Base-by-base conservation (phyloP, 2,113 vertebrate species). In the Hystrix cristata region DNA sequence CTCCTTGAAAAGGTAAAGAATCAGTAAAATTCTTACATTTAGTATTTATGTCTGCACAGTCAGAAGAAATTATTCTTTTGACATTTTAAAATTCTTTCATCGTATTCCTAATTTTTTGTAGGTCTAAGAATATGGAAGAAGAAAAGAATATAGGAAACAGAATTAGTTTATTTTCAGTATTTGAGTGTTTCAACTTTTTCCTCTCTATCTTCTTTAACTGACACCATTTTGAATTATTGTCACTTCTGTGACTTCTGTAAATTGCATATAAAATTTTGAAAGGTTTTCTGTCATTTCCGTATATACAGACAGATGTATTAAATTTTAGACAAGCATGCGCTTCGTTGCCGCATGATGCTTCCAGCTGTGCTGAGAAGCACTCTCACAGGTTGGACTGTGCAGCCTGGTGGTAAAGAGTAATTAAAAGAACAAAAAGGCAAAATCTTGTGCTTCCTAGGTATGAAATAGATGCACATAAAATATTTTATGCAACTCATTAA, bases 151-250 rank as follows among this genome's bases (percentile, higher is more conserved):
- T 48, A 7, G 25, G 38, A 87, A 34, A 31, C 0, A 86, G 12
- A 69, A 62, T 83, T 87, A 87, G 1, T 81, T 95, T 38, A 59
- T 74, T 67, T 92, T 55, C 31, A 55, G 29, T 87, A 31, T 27
- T 89, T 92, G 80, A 16, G 18, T 74, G 8, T 89, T 91, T 94
- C 38, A 81, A 59, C 7, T 5, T 72, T 93, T 65, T 55, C 29
- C 27, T 90, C 46, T 86, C 71, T 79, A 62, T 25, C n/a, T 71
- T 93, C 31, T 91, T 93, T 86, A 95, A 81, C 29, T 65, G 80
- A 64, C 14, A 81, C 1, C 18, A 71, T 19, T 51, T 93, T 55
- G 34, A 76, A 31, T 79, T 71, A n/a, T 34, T 78, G 53, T 23
- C n/a, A 65, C 62, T 80, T 74, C 16, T 34, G 18, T 55, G 48